Base-by-base conservation (phyloP, 2,888 invertebrate species). In the Monopis laevigella region DNA sequence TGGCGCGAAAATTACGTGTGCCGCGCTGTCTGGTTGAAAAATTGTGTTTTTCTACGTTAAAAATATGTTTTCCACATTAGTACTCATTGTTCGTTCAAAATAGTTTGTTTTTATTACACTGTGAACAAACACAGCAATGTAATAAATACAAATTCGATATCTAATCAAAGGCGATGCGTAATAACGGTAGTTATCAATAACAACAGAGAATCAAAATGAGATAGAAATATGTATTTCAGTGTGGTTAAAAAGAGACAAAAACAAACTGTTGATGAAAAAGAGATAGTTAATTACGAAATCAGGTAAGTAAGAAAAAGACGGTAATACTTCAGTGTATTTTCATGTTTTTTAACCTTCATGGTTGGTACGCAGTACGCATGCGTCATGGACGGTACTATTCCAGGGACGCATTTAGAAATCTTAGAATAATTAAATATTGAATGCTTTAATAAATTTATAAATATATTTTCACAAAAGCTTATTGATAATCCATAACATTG, bases 301-400 rank as follows among this genome's bases (percentile, higher is more conserved):
- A 7, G 4, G 1, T 12, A 43, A 41, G 65, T 44, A 47, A 46
- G 58, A 75, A 45, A 46, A 67, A 63, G 69, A 70, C 28, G 47
- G 43, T 44, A 47, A 58, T 54, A 66, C 61, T 63, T 65, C 64
- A 67, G 58, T 27, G 26, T 27, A 17, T 24, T 62, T 61, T 60
- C 56, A 59, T 54, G 51, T 57, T 54, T n/a, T 59, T 62, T 62
- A 24, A 60, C 51, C 51, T 53, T 58, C 52, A 58, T 52, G 65
- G 65, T 71, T 69, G 69, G 68, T 65, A 68, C 78, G 77, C 80
- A 77, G 68, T 65, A 68, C 78, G 77, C 80, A 77, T 78, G 78
- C 78, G 78, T 74, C 68, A 17, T 10, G 17, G 11, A 77, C 61
- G 62, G 55, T 46, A 48, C 48, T 49, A 48, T 41, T 16, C 27